These are phyloP conservation scores for Nematostella vectensis DNA, from an alignment of 92 coral and sea anemone species.

Conservation along the genomic window DNA sequence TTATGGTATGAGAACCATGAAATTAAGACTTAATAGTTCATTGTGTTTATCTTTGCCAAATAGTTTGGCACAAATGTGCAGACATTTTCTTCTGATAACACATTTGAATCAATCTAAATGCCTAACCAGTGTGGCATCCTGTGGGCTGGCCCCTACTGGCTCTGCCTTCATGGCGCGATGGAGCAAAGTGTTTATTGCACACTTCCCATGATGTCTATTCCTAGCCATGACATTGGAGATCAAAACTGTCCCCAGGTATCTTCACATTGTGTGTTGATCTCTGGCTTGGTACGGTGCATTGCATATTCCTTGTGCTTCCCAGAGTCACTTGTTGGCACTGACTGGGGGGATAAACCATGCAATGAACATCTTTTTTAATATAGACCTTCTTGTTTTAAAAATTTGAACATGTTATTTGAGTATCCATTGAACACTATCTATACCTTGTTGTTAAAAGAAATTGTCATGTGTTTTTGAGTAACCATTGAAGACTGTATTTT, in stretches of 20 bases:
- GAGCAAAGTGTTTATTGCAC: slow-evolving; percentile 75
- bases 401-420: too few species aligned
- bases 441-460: too few species aligned
- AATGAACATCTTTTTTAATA: slow-evolving; percentile 49
- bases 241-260: slow-evolving; percentile 62
- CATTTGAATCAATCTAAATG: too few species aligned
- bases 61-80: too few species aligned
- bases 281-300: slow-evolving; percentile 80
- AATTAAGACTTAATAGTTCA: too few species aligned
- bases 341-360: slow-evolving; percentile 96
- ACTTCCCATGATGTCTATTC: slow-evolving; percentile 39
- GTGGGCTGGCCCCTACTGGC: slow-evolving; percentile 82
- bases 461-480: too few species aligned
- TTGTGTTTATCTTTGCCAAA: too few species aligned
- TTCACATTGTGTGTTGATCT: slow-evolving; percentile 2
- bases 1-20: too few species aligned
- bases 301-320: slow-evolving; percentile 98
- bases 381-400: too few species aligned
- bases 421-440: too few species aligned
- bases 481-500: too few species aligned
- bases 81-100: too few species aligned
- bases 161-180: slow-evolving; percentile 77
- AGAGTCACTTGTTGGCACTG: slow-evolving; percentile 77
- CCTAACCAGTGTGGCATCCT: slow-evolving; percentile 71
- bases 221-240: slow-evolving; percentile 74